Conservation (phyloP, 2,888 invertebrate genomes). For the Achlya flavicornis region DNA sequence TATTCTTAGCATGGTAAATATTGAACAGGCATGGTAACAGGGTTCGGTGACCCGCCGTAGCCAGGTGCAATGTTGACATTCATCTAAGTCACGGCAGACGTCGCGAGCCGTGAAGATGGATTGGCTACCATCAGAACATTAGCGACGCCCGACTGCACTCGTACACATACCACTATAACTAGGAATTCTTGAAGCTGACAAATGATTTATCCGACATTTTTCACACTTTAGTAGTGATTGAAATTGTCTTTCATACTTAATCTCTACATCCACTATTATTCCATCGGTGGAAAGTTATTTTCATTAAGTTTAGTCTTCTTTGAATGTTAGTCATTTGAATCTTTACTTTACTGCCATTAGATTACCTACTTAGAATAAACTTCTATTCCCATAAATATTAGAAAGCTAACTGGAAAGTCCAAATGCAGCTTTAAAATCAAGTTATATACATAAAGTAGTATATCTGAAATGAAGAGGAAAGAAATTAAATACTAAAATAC, state of each 20-base stretch:
- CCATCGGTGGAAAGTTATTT: not conserved
- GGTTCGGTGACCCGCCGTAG: constrained; percentile 46
- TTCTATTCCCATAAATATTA: not conserved
- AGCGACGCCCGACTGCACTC: constrained; percentile 35
- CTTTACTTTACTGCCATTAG: not conserved
- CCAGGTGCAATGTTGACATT: constrained; percentile 56
- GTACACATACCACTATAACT: constrained; percentile 2
- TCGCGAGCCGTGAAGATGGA: constrained; percentile 55
- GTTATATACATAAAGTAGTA: not conserved
- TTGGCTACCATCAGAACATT: constrained; percentile 51
- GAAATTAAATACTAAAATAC: no score
- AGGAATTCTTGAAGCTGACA: constrained; percentile 4
- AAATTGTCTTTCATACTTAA: not conserved
- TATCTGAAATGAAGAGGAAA: not conserved
- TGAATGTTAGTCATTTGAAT: not conserved
- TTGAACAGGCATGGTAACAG: constrained; percentile 2
- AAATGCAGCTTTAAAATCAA: not conserved
- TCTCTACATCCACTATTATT: not conserved
- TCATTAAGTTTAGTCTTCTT: not conserved
- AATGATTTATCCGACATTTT: not conserved
- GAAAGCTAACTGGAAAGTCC: not conserved
- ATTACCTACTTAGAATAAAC: not conserved
- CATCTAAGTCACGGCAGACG: constrained; percentile 56
- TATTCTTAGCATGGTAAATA: not conserved
- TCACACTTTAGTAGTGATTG: not conserved